Evolutionary conservation across 2,797 vertebrate species (phyloP).

Genomic region (Caiman crocodilus): DNA sequence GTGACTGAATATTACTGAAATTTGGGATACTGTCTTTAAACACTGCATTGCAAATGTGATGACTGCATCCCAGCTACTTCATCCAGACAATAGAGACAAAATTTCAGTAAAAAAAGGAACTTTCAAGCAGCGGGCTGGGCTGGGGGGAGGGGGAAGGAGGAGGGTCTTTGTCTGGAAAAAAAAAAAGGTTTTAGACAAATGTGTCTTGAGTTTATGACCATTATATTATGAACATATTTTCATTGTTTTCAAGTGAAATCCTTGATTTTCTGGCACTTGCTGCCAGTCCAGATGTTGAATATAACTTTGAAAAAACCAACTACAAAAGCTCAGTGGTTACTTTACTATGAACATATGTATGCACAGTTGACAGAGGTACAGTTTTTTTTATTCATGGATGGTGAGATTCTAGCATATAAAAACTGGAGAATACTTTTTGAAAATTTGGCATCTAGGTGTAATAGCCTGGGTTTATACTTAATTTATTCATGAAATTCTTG

Average conservation of each 20-base stretch:
- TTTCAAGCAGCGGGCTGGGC: no score
- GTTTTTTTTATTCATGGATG: constrained; percentile 46
- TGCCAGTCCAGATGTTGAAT: not conserved
- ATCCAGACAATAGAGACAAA: no score
- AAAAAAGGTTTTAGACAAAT: no score
- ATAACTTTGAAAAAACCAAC: not conserved
- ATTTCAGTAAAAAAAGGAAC: no score
- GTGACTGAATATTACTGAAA: not conserved
- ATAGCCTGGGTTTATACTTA: not conserved
- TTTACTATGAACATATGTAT: constrained; percentile 10
- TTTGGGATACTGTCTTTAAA: not conserved
- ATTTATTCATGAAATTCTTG: not conserved
- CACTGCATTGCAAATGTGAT: no score
- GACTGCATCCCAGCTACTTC: no score
- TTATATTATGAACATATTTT: not conserved
- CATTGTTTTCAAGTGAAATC: not conserved
- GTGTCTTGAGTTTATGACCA: not conserved
- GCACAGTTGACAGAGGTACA: constrained; percentile 66
- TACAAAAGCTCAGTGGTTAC: not conserved
- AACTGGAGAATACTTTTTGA: constrained; percentile 20
- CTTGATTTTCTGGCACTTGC: no score
- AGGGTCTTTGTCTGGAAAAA: no score
- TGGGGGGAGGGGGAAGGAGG: no score
- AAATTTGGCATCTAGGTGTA: constrained; percentile 33
- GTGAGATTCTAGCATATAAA: constrained; percentile 34